These are phyloP conservation scores for Drosophila pseudoananassae DNA, from an alignment of 1,140 invertebrate genomes.

Conservation along the genomic window DNA sequence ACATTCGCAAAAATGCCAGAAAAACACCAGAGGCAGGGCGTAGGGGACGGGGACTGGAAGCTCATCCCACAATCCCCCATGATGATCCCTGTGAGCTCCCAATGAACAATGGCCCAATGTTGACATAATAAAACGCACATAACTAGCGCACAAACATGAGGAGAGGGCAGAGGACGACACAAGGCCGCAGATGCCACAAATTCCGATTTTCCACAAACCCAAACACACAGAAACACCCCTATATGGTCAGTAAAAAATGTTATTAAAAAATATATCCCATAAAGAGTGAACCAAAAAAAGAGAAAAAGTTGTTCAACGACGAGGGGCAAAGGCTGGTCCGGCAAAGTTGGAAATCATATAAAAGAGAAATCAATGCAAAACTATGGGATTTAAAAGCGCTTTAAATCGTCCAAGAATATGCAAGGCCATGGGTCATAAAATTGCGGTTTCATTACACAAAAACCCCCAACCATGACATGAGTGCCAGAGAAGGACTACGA, in stretches of 20 bases:
- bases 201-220: constrained; percentile 62
- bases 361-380: constrained; percentile 76
- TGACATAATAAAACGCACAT: constrained; percentile 80
- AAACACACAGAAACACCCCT: constrained; percentile 35
- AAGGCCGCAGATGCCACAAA: constrained; percentile 77
- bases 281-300: constrained; percentile 39
- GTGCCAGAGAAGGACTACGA: constrained; percentile 6
- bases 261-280: constrained; percentile 69
- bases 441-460: constrained; percentile 63
- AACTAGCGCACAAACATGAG: constrained; percentile 65
- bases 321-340: background rate
- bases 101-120: constrained; percentile 75
- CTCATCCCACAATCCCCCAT: constrained; percentile 48
- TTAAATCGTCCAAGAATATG: constrained; percentile 78
- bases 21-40: constrained; percentile 13
- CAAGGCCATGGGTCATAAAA: constrained; percentile 74
- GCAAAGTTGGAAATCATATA: constrained; percentile 73
- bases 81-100: constrained; percentile 48
- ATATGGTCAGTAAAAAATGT: constrained; percentile 57
- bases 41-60: constrained; percentile 22
- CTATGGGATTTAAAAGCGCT: constrained; percentile 75
- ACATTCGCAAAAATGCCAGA: constrained; percentile 51
- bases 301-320: background rate
- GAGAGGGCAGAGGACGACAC: constrained; percentile 45
- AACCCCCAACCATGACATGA: constrained; percentile 36